Conservation (phyloP, 2,888 invertebrate species). For the Andrena chrysosceles region DNA sequence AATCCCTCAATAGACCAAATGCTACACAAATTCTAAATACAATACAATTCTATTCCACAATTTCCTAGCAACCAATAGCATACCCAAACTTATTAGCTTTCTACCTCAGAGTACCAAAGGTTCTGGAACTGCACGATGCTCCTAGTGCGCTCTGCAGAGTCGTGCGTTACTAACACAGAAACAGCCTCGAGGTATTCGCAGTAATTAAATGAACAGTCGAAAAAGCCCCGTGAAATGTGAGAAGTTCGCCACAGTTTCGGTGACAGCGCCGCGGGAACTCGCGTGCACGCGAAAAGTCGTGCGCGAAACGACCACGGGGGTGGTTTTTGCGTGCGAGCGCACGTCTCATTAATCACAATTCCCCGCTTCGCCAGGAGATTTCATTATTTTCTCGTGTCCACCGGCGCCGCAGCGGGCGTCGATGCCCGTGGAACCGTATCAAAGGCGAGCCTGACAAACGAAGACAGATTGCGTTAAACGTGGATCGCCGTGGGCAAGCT, state of each 20-base stretch:
- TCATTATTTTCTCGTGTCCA: conserved; percentile 64
- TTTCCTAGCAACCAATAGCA: no score
- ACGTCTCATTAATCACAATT: conserved; percentile 71
- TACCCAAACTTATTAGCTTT: no score
- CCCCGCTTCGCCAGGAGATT: conserved; percentile 63
- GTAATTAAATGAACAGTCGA: no score
- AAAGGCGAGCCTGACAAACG: conserved; percentile 72
- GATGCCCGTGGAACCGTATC: conserved; percentile 54
- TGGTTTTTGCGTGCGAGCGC: conserved; percentile 33
- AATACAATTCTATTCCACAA: no score
- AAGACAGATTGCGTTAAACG: conserved; percentile 73
- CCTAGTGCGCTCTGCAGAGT: no score
- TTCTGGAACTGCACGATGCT: no score
- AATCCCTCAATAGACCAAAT: no score
- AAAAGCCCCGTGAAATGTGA: not conserved
- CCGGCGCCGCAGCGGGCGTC: conserved; percentile 29
- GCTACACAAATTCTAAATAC: no score
- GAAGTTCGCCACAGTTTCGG: not conserved
- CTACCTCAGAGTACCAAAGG: no score
- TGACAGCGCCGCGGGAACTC: not conserved
- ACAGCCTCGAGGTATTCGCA: no score
- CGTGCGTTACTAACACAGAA: no score
- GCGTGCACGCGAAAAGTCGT: not conserved
- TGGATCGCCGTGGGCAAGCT: conserved; percentile 16
- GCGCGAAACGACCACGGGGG: not conserved